Percentiles rank a stretch among this genome's conserved stretches.
phyloP scores from a whole-genome alignment of 2,888 invertebrate species.

The Dryadula phaetusa region DNA sequence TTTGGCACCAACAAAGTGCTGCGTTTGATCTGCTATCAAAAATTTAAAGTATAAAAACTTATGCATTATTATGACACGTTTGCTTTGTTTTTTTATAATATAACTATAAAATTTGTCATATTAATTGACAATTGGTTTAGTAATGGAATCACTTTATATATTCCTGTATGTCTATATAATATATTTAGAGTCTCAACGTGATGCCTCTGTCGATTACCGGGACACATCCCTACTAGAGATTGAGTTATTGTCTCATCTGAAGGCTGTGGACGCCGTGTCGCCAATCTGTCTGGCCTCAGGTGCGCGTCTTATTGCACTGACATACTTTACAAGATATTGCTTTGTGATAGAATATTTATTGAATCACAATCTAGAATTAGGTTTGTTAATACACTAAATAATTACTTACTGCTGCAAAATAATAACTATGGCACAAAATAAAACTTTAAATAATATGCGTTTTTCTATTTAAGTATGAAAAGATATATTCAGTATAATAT shows the following conservation, averaged over 20 bases:
- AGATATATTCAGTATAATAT: background rate
- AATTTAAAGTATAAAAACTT: background rate
- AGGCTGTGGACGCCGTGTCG: constrained; percentile 49
- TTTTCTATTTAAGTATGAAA: background rate
- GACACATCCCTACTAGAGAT: constrained; percentile 50
- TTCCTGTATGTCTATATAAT: background rate
- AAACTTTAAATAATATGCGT: background rate
- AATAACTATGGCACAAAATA: background rate
- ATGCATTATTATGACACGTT: background rate
- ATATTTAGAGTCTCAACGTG: constrained; percentile 2
- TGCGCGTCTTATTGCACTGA: constrained; percentile 53
- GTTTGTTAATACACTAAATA: background rate
- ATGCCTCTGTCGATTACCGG: constrained; percentile 17
- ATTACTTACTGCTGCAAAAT: background rate
- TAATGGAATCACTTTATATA: constrained; percentile 1
- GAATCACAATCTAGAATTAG: constrained; percentile 17
- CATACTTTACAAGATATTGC: constrained; percentile 45
- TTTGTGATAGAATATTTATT: constrained; percentile 36
- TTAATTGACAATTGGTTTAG: background rate
- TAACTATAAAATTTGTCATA: background rate
- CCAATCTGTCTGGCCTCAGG: constrained; percentile 58
- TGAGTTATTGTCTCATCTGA: constrained; percentile 68
- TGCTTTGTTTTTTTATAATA: background rate
- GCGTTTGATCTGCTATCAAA: background rate
- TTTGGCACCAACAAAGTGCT: background rate